Percentiles rank a stretch among this genome's conserved stretches.
Conservation (phyloP, 2,797 vertebrate genomes). For the Cirrhinus molitorella region DNA sequence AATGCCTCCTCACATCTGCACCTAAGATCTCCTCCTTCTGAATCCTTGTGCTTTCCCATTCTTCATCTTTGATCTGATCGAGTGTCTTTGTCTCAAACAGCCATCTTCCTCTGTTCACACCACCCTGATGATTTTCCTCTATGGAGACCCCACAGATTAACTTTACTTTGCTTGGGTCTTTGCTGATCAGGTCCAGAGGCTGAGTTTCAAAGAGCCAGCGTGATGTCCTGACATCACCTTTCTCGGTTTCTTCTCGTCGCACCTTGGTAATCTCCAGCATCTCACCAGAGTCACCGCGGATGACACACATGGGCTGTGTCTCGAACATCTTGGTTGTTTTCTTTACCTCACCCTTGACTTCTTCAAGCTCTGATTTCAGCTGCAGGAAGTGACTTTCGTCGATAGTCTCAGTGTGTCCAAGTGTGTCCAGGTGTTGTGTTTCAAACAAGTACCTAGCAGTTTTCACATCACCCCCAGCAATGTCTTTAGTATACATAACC, state of each 20-base stretch:
- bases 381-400: constrained; percentile 85
- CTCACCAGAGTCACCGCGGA: constrained; percentile 86
- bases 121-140: constrained; percentile 81
- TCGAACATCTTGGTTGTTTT: constrained; percentile 88
- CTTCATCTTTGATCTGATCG: constrained; percentile 87
- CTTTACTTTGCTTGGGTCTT: constrained; percentile 84
- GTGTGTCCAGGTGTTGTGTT: constrained; percentile 85
- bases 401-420: constrained; percentile 83
- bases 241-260: constrained; percentile 86
- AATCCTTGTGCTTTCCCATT: constrained; percentile 76
- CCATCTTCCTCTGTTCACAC: constrained; percentile 84
- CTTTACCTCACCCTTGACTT: constrained; percentile 87
- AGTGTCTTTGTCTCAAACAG: constrained; percentile 88
- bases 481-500: constrained; percentile 68
- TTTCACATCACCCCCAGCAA: constrained; percentile 87
- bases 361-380: constrained; percentile 87
- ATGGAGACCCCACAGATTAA: constrained; percentile 86
- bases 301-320: constrained; percentile 86
- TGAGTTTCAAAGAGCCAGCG: constrained; percentile 90
- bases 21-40: constrained; percentile 87
- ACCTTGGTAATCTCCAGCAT: constrained; percentile 89
- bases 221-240: constrained; percentile 85
- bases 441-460: constrained; percentile 88
- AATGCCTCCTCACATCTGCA: constrained; percentile 87
- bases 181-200: constrained; percentile 85